phyloP scores from a whole-genome alignment of 2,888 invertebrate species.

The Malthinus seriepunctatus region DNA sequence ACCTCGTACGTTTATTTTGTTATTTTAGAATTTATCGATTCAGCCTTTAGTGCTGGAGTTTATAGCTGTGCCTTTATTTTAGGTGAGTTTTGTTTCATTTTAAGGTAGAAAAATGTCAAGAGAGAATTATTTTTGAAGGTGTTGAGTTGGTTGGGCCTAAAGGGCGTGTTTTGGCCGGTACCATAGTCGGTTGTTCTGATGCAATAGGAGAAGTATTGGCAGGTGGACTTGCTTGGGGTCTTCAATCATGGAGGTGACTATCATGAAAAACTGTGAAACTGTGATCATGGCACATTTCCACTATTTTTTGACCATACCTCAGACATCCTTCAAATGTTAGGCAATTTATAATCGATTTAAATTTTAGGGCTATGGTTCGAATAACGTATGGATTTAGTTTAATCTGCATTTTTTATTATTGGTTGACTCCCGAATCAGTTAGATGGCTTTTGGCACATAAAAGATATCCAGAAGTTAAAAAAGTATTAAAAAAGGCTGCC shows the following conservation, averaged over 20 bases:
- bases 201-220: constrained; percentile 71
- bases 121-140: constrained; percentile 52
- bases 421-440: constrained; percentile 72
- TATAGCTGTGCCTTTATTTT: constrained; percentile 3
- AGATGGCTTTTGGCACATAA: constrained; percentile 75
- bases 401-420: constrained; percentile 58
- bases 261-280: no score
- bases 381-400: constrained; percentile 67
- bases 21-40: constrained; percentile 34
- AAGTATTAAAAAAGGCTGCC: constrained; percentile 64
- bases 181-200: constrained; percentile 72
- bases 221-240: constrained; percentile 68
- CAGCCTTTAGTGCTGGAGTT: not conserved
- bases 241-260: constrained; percentile 67
- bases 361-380: constrained; percentile 40
- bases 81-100: constrained; percentile 68
- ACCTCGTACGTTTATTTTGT: constrained; percentile 71
- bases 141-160: constrained; percentile 78
- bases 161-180: constrained; percentile 71
- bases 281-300: no score
- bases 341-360: constrained; percentile 28
- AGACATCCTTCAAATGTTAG: no score
- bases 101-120: constrained; percentile 51
- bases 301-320: no score
- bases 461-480: constrained; percentile 60